phyloP scores from a whole-genome alignment of 2,888 invertebrate species.

The Drosophila recens region DNA sequence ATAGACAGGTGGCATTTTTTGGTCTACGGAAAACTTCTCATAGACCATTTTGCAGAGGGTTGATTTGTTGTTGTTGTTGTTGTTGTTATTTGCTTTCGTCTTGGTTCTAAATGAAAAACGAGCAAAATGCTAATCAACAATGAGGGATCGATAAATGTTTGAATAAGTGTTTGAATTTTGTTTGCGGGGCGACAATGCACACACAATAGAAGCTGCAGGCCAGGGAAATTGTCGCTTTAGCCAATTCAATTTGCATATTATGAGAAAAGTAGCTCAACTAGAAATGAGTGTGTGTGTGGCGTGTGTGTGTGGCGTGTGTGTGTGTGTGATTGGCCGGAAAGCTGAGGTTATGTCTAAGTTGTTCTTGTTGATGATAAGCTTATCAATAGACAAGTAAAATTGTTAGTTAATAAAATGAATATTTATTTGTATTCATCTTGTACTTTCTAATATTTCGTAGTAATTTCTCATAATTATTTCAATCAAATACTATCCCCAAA shows the following conservation, averaged over 20 bases:
- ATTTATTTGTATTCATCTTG: background rate
- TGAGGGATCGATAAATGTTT: conserved; percentile 74
- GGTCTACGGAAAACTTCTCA: conserved; percentile 24
- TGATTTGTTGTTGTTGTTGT: conserved; percentile 18
- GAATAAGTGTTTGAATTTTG: conserved; percentile 66
- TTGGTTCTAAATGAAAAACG: conserved; percentile 54
- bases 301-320: conserved; percentile 7
- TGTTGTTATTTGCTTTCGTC: conserved; percentile 53
- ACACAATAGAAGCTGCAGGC: conserved; percentile 32
- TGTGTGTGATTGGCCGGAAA: conserved; percentile 36
- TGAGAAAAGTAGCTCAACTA: conserved; percentile 53
- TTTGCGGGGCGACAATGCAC: conserved; percentile 51
- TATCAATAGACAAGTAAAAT: background rate
- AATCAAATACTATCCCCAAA: background rate
- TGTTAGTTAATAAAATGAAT: background rate
- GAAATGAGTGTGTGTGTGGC: background rate
- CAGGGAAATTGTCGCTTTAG: conserved; percentile 66
- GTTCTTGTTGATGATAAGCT: conserved; percentile 23
- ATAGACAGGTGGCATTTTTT: conserved; percentile 36
- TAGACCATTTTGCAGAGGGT: conserved; percentile 17
- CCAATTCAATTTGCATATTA: conserved; percentile 71
- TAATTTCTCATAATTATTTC: background rate
- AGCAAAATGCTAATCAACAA: conserved; percentile 76
- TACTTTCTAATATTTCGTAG: background rate
- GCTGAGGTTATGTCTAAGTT: conserved; percentile 26